Percentiles rank a stretch among this genome's conserved stretches.
Evolutionary conservation across 2,113 vertebrate genomes (phyloP).

Genomic region (Sus scrofa): T2T-Sscrofa CM000820.6:82255001-82255500

Average conservation of each 20-base stretch:
- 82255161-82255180: neutral
- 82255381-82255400: conserved; percentile 85
- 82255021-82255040: conserved; percentile 33
- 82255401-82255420: conserved; percentile 87
- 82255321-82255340: neutral
- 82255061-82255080: conserved; percentile 2
- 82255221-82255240: neutral
- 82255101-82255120: conserved; percentile 24
- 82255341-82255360: conserved; percentile 72
- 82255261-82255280: conserved; percentile 10
- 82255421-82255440: conserved; percentile 88
- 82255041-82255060: conserved; percentile 54
- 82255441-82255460: conserved; percentile 90
- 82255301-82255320: conserved; percentile 57
- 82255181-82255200: neutral
- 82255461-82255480: conserved; percentile 89
- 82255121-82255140: conserved; percentile 53
- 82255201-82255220: neutral
- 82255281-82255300: neutral
- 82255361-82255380: conserved; percentile 79
- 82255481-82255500: conserved; percentile 91
- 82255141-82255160: conserved; percentile 13
- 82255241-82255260: neutral
- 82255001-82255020: conserved; percentile 21
- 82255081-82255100: conserved; percentile 34